Conservation (phyloP, 2,888 invertebrate genomes). For the Nomada fabriciana region DNA sequence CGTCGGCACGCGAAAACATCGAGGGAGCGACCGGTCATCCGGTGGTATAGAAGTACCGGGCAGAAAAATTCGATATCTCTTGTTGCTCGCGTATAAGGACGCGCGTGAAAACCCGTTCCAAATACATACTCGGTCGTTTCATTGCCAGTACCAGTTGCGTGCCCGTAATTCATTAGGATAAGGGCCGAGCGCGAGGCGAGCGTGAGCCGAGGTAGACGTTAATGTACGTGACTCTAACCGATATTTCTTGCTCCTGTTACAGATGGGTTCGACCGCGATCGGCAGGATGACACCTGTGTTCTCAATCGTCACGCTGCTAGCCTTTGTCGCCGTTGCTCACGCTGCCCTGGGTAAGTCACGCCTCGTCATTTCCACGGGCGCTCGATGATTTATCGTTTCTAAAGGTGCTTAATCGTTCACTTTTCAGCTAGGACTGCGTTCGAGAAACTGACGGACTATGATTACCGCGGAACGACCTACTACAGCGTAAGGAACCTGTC, state of each 20-base stretch:
- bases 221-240: conserved; percentile 31
- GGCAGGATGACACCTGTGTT: conserved; percentile 58
- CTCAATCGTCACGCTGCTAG: conserved; percentile 76
- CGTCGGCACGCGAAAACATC: not conserved
- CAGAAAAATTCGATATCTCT: too few relatives aligned
- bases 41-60: too few relatives aligned
- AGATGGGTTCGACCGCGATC: conserved; percentile 80
- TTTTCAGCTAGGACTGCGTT: conserved; percentile 93
- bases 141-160: not conserved
- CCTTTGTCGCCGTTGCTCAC: conserved; percentile 75
- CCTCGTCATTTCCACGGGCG: not conserved
- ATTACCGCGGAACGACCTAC: conserved; percentile 95
- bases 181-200: not conserved
- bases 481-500: conserved; percentile 96
- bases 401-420: conserved; percentile 20
- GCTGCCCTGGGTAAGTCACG: conserved; percentile 75
- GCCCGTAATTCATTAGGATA: conserved; percentile 30
- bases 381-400: not conserved
- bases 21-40: not conserved
- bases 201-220: conserved; percentile 9
- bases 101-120: conserved; percentile 10
- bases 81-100: too few relatives aligned
- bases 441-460: conserved; percentile 96
- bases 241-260: conserved; percentile 68
- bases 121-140: conserved; percentile 13